Percentiles rank a stretch among this genome's conserved stretches.
Evolutionary conservation across 2,797 vertebrate genomes (phyloP).

Genomic region (Remorina albescens): DNA sequence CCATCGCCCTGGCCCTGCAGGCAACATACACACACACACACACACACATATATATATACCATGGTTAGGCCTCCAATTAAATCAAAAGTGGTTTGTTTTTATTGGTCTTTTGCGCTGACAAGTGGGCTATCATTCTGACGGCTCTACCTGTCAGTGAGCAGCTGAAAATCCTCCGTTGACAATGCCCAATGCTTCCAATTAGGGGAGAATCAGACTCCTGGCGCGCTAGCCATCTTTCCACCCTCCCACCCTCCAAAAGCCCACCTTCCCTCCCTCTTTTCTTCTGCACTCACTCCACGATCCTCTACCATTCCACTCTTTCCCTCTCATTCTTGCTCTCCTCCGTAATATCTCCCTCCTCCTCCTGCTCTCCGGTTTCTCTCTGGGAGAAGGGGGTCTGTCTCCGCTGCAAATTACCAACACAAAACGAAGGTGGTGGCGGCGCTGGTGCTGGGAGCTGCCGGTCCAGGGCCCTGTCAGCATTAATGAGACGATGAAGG

Average conservation of each 20-base stretch:
- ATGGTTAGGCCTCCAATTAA: conserved; percentile 97
- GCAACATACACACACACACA: conserved; percentile 63
- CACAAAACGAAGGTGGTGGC: conserved; percentile 96
- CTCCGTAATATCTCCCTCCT: conserved; percentile 57
- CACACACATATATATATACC: no score
- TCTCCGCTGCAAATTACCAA: conserved; percentile 96
- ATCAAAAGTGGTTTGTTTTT: conserved; percentile 99
- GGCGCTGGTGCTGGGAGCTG: conserved; percentile 85
- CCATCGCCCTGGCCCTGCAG: conserved; percentile 65
- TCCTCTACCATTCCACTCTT: conserved; percentile 67
- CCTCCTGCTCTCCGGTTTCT: conserved; percentile 71
- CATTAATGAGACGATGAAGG: conserved; percentile 99
- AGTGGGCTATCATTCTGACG: conserved; percentile 99
- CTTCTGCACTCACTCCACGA: conserved; percentile 76
- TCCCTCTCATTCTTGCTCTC: conserved; percentile 70
- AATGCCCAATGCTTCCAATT: conserved; percentile 99
- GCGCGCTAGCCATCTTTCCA: conserved; percentile 93
- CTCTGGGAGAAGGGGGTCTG: conserved; percentile 83
- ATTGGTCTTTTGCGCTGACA: conserved; percentile 99
- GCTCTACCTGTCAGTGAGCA: conserved; percentile 97
- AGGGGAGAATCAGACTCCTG: conserved; percentile 95
- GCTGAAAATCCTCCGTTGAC: conserved; percentile 98
- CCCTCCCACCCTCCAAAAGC: conserved; percentile 76
- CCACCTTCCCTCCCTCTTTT: conserved; percentile 79
- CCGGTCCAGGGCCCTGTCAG: conserved; percentile 94